Percentiles rank a stretch among this genome's conserved stretches.
These are phyloP conservation scores for Pogonocichla stellata DNA, from an alignment of 2,113 vertebrate genomes.

Conservation along the genomic window DNA sequence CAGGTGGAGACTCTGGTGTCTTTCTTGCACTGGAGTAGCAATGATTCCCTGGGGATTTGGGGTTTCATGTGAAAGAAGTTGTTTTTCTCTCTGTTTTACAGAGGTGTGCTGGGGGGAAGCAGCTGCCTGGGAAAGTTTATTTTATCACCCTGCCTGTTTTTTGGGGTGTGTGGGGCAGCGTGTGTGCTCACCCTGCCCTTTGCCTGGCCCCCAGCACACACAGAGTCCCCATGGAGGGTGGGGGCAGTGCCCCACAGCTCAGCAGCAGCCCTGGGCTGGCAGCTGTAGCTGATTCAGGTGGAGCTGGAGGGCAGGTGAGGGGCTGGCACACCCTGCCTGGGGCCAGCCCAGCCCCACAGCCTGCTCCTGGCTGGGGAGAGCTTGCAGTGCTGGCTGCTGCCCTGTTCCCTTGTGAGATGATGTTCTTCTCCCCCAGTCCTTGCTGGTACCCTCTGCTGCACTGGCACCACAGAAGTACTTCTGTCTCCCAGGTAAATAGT, in stretches of 20 bases:
- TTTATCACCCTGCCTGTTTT: background rate
- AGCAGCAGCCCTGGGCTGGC: background rate
- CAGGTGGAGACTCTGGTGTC: background rate
- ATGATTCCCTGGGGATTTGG: accelerated
- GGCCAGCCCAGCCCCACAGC: background rate
- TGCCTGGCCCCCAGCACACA: accelerated
- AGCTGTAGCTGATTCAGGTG: background rate
- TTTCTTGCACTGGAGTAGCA: background rate
- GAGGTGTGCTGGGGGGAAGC: accelerated
- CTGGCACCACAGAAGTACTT: background rate
- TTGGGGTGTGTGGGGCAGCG: background rate
- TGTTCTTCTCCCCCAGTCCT: background rate
- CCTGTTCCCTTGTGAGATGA: accelerated
- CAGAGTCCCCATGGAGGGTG: accelerated
- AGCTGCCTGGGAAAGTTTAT: background rate
- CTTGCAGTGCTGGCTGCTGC: too few species aligned
- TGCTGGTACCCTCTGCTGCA: background rate
- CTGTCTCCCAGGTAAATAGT: background rate
- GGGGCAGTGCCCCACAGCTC: background rate
- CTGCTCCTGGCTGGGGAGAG: background rate
- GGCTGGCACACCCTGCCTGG: background rate
- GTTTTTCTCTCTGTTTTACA: background rate
- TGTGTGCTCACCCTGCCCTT: background rate
- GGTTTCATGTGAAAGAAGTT: accelerated
- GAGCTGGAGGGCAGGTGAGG: background rate